These are phyloP conservation scores for Nomada ruficornis DNA, from an alignment of 2,888 invertebrate genomes.

Conservation along the genomic window DNA sequence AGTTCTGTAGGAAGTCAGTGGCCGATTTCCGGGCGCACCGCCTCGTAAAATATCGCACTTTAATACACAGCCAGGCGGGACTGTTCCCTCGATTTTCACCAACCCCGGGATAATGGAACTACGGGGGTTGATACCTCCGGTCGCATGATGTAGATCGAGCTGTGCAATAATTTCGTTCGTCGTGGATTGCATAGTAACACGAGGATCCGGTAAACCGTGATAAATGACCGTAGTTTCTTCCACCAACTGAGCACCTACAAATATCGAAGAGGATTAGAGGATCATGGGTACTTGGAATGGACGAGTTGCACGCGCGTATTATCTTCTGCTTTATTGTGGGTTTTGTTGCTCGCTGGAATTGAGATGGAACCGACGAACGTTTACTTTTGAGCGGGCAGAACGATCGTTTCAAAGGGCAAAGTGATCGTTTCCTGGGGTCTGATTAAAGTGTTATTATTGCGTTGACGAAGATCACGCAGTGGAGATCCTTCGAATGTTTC, in stretches of 20 bases:
- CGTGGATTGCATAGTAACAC: conserved; percentile 35
- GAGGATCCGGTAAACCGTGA: conserved; percentile 23
- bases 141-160: conserved; percentile 32
- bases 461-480: neutral
- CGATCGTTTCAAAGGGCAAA: too few relatives aligned
- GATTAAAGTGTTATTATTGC: neutral
- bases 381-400: neutral
- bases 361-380: neutral
- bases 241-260: conserved; percentile 17
- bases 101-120: conserved; percentile 32
- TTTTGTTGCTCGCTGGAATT: neutral
- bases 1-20: neutral
- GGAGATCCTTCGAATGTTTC: neutral
- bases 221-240: conserved; percentile 38
- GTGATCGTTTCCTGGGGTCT: neutral
- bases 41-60: conserved; percentile 29
- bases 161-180: conserved; percentile 46
- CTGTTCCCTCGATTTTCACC: conserved; percentile 21
- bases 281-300: neutral
- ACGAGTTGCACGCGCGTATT: neutral
- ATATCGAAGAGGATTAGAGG: conserved; percentile 37
- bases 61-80: conserved; percentile 9
- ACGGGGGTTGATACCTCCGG: conserved; percentile 34
- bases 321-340: neutral
- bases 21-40: conserved; percentile 6